Base-by-base conservation (phyloP, 92 coral and sea anemone species). In the Epizoanthus illoricatus region DNA sequence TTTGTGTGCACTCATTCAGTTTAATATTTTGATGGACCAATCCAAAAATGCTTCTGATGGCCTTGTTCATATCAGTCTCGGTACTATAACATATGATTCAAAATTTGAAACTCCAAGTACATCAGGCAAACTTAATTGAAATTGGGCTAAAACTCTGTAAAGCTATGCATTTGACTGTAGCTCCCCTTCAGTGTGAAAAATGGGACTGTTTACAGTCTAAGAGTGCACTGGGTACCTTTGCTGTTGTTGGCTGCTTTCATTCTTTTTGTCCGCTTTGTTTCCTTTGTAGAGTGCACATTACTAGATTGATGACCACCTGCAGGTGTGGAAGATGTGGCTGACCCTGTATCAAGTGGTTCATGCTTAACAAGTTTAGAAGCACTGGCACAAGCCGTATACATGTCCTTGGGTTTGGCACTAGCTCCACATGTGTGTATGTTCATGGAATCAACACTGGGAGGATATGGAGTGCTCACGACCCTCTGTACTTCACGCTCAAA, bases 401-500 rank as follows among this genome's bases (percentile, higher is more conserved):
- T 81, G 62, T 5, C 4, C n/a, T 11, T 33, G 19, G 73, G 1
- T 23, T 19, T 56, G n/a, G 18, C 7, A 7, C 73, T 68, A 24
- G 60, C 42, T 42, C 45, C 19, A 41, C 23, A 72, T 56, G 20
- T 11, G 5, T 28, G 45, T 15, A 12, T 23, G 28, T 18, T 4
- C 1, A 65, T 76, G 55, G 13, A 21, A 16, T 60, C 68, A n/a
- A 2, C 47, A 45, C 68, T 54, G 72, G 60, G 58, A 11, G 74
- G 57, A 49, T 54, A 21, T 7, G 70, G 49, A 0, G 41, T 5
- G 52, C 64, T 45, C 2, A 4, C n/a, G 21, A 54, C 79, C 19
- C 98, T 89, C 65, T 71, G 84, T 49, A 92, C 87, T 1, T 0
- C 23, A n/a, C 98, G 85, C 20, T 74, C 24, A 58, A 49, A 81